Conservation (phyloP, 2,113 vertebrate species). For the Bostrychus sinensis region DNA sequence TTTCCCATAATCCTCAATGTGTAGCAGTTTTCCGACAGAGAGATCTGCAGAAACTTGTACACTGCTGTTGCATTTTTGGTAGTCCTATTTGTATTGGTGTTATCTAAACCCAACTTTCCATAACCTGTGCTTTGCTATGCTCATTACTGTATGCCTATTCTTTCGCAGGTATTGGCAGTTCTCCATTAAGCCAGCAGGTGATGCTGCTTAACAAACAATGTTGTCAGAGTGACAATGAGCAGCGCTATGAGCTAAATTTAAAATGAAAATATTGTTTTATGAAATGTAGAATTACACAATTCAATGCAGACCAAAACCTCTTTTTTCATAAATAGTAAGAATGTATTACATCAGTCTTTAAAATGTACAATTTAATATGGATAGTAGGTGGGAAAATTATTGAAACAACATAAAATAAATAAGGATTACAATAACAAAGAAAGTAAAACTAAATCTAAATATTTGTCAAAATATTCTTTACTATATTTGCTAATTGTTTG, state of each 20-base stretch:
- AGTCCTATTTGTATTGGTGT: no score
- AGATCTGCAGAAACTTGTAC: no score
- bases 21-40: no score
- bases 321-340: neutral
- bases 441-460: neutral
- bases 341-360: neutral
- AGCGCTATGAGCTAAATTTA: neutral
- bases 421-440: no score
- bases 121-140: neutral
- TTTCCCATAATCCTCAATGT: slow-evolving; percentile 46
- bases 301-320: neutral
- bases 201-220: slow-evolving; percentile 68
- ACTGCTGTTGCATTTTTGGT: no score
- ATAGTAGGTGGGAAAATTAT: no score
- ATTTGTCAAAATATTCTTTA: no score
- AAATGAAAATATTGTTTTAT: no score
- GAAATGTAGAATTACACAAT: neutral
- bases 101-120: neutral
- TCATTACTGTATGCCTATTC: neutral
- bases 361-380: neutral
- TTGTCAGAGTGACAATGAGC: neutral
- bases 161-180: slow-evolving; percentile 56
- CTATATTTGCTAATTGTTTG: no score
- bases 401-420: no score
- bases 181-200: slow-evolving; percentile 74